These are phyloP conservation scores for Toxostoma redivivum DNA, from an alignment of 2,113 vertebrate species.

Conservation along the genomic window DNA sequence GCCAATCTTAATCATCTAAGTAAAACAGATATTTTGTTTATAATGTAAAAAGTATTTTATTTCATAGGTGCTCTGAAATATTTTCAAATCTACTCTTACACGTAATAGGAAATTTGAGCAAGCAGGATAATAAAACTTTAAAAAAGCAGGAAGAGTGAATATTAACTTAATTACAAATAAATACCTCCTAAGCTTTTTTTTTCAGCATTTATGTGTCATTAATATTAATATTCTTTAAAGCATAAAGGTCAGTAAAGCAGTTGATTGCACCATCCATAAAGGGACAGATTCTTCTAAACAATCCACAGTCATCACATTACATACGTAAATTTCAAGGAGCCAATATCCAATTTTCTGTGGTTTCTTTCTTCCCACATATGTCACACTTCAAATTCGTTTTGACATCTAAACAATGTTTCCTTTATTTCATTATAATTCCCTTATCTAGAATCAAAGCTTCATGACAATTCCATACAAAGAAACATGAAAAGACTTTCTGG, in stretches of 20 bases:
- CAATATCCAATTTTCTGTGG: slow-evolving; percentile 55
- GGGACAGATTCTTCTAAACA: slow-evolving; percentile 48
- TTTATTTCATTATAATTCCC: slow-evolving; percentile 67
- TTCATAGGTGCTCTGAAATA: not conserved
- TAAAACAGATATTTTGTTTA: not conserved
- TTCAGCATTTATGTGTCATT: not conserved
- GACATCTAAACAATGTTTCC: slow-evolving; percentile 64
- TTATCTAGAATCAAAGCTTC: slow-evolving; percentile 62
- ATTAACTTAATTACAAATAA: not conserved
- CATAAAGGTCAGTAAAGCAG: slow-evolving; percentile 22
- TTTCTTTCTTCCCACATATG: slow-evolving; percentile 30
- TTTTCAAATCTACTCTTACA: not conserved
- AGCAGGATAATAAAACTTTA: not conserved
- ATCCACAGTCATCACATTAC: slow-evolving; percentile 39
- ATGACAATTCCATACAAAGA: slow-evolving; percentile 46
- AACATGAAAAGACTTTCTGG: slow-evolving; percentile 52
- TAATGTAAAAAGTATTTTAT: not conserved
- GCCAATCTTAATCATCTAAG: not conserved
- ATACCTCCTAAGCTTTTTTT: not conserved
- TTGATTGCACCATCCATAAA: slow-evolving; percentile 50
- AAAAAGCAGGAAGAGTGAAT: not conserved
- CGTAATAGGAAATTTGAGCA: not conserved
- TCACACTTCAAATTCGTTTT: slow-evolving; percentile 66
- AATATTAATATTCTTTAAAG: slow-evolving; percentile 23
- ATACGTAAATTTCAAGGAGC: slow-evolving; percentile 60